phyloP scores from a whole-genome alignment of 1,140 invertebrate genomes.

The Pachyrhynchus sulphureomaculatus region DNA sequence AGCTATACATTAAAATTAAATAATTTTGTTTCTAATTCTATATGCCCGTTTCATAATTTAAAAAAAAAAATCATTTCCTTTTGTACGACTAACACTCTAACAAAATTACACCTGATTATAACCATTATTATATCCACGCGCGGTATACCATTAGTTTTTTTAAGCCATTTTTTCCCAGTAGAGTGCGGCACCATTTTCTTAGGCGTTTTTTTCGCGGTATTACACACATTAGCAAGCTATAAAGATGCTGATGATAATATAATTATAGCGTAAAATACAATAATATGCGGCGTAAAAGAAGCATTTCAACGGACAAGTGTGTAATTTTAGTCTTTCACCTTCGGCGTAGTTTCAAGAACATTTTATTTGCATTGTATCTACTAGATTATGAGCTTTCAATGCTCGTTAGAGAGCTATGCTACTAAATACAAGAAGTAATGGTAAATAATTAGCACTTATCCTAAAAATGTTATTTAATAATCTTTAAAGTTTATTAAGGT shows the following conservation, averaged over 20 bases:
- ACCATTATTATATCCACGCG: constrained; percentile 15
- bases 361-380: constrained; percentile 13
- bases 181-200: background rate
- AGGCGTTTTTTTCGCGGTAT: constrained; percentile 10
- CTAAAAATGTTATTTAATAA: too few relatives aligned
- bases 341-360: constrained; percentile 10
- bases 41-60: too few relatives aligned
- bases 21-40: too few relatives aligned
- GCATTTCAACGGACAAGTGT: constrained; percentile 4
- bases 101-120: background rate
- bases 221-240: constrained; percentile 13
- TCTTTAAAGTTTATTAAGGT: too few relatives aligned
- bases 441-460: too few relatives aligned
- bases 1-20: too few relatives aligned
- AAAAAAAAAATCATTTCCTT: too few relatives aligned
- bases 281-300: constrained; percentile 18
- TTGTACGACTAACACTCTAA: too few relatives aligned
- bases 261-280: constrained; percentile 22
- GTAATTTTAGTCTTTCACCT: constrained; percentile 21
- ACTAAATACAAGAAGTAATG: too few relatives aligned
- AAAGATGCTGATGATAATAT: constrained; percentile 24
- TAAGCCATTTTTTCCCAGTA: constrained; percentile 3
- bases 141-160: background rate
- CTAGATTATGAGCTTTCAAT: constrained; percentile 1
- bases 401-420: background rate